phyloP scores from a whole-genome alignment of 2,888 invertebrate genomes.

The Eupithecia subfuscata region DNA sequence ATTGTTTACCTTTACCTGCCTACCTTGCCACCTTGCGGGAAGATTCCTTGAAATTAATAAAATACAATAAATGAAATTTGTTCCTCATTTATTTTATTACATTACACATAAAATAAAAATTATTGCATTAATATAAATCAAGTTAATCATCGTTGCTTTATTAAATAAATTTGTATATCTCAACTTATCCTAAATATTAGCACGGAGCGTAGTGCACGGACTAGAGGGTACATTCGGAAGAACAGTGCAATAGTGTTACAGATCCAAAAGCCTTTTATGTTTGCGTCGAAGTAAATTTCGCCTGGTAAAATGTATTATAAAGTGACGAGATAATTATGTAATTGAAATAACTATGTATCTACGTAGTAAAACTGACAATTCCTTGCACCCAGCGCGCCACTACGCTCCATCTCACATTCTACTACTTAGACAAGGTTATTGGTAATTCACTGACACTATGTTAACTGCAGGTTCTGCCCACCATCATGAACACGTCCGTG shows the following conservation, averaged over 20 bases:
- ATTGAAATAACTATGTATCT: too few relatives aligned
- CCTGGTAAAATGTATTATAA: background rate
- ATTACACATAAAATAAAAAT: constrained; percentile 75
- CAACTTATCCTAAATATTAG: constrained; percentile 57
- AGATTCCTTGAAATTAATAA: background rate
- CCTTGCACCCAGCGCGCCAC: constrained; percentile 55
- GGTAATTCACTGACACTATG: too few relatives aligned
- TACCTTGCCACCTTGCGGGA: background rate
- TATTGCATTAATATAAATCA: constrained; percentile 68
- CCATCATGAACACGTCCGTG: too few relatives aligned
- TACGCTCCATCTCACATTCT: constrained; percentile 45
- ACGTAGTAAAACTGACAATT: background rate
- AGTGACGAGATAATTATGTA: too few relatives aligned
- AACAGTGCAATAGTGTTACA: background rate
- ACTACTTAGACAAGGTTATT: too few relatives aligned
- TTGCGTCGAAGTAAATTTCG: background rate
- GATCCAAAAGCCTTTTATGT: background rate
- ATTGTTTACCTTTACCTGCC: constrained; percentile 16
- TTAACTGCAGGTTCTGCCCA: too few relatives aligned
- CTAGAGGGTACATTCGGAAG: constrained; percentile 61
- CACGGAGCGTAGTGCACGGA: constrained; percentile 64
- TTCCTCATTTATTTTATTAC: constrained; percentile 68
- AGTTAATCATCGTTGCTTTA: constrained; percentile 69
- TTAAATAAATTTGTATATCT: constrained; percentile 65
- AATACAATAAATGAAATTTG: constrained; percentile 61